phyloP scores from a whole-genome alignment of 2,113 vertebrate species.

The Taxidea taxus region DNA sequence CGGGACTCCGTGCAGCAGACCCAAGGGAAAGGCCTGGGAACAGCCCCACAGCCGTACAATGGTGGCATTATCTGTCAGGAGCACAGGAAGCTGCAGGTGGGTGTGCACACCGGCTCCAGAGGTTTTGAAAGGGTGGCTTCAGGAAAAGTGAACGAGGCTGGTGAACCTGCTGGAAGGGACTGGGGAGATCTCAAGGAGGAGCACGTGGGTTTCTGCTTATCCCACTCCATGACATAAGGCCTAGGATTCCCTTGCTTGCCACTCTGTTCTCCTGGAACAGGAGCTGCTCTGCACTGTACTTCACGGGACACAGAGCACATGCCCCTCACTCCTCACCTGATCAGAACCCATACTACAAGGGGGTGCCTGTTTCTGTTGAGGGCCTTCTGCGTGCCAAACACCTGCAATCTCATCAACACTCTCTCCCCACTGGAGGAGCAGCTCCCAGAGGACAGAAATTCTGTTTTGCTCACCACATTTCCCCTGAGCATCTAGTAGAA shows the following conservation, averaged over 20 bases:
- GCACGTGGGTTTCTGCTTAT: neutral
- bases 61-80: neutral
- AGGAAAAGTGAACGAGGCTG: constrained; percentile 13
- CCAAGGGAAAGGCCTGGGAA: neutral
- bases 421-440: neutral
- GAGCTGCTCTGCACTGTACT: rapidly evolving
- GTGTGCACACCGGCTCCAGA: neutral
- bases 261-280: neutral
- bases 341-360: rapidly evolving
- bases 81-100: neutral
- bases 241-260: neutral
- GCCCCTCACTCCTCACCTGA: neutral
- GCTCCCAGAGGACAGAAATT: neutral
- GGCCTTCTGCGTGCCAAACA: neutral
- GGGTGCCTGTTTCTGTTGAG: rapidly evolving
- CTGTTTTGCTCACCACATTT: neutral
- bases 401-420: neutral
- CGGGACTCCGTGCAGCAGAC: neutral
- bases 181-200: neutral
- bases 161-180: neutral
- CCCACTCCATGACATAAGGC: neutral
- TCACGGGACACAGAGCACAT: neutral
- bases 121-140: neutral
- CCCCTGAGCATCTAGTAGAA: neutral
- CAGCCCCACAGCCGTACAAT: constrained; percentile 22